Percentiles rank a stretch among this genome's conserved stretches.
Evolutionary conservation across 2,797 vertebrate genomes (phyloP).

Genomic region (Tympanoctomys barrerae): DNA sequence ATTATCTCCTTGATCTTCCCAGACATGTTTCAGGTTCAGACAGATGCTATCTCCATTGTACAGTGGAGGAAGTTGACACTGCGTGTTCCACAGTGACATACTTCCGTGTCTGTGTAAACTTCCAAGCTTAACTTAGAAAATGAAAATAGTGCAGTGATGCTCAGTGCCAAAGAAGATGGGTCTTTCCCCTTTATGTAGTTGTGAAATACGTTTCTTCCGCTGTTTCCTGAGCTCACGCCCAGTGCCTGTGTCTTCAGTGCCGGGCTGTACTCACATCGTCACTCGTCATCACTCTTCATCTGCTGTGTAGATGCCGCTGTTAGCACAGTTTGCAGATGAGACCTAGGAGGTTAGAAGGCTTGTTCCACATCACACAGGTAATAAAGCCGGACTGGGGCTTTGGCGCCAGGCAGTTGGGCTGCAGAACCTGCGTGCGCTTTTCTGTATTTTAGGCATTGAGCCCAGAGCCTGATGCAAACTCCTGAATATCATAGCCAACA

Average conservation of each 20-base stretch:
- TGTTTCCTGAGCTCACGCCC: not conserved
- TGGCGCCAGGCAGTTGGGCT: not conserved
- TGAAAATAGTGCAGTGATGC: not conserved
- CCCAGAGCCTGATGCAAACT: not conserved
- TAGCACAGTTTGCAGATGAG: not conserved
- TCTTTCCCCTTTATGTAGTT: not conserved
- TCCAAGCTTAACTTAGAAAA: slow-evolving; percentile 1
- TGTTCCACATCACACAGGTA: not conserved
- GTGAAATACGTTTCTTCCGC: not conserved
- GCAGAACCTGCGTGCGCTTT: not conserved
- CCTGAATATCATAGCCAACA: not conserved
- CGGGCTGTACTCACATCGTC: accelerated
- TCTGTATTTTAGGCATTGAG: not conserved
- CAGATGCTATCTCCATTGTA: not conserved
- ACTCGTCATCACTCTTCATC: not conserved
- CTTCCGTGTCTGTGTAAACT: not conserved
- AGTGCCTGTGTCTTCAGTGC: not conserved
- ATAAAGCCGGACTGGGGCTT: not conserved
- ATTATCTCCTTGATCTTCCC: not conserved
- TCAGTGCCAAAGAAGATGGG: not conserved
- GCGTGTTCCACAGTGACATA: not conserved
- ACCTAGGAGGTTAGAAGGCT: not conserved
- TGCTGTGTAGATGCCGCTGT: accelerated
- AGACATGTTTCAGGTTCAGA: not conserved
- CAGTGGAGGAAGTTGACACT: not conserved